phyloP scores from a whole-genome alignment of 2,888 invertebrate species.

The Lepidochitona cinerea region DNA sequence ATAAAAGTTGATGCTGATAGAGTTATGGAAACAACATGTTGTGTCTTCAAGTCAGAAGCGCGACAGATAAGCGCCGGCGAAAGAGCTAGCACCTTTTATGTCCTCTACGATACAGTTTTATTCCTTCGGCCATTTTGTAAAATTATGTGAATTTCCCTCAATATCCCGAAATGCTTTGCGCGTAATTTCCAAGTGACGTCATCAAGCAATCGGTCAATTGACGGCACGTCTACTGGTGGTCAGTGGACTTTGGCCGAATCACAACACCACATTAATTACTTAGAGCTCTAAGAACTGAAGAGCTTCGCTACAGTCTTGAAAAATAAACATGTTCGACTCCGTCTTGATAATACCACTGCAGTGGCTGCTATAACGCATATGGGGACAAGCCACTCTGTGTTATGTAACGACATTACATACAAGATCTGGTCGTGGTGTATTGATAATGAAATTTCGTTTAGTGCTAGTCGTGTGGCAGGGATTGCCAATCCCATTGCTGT shows the following conservation, averaged over 20 bases:
- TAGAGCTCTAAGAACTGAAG: background rate
- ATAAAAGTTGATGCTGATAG: too few relatives aligned
- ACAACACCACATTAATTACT: background rate
- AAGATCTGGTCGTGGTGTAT: background rate
- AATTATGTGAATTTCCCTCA: too few relatives aligned
- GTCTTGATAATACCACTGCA: background rate
- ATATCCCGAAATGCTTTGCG: too few relatives aligned
- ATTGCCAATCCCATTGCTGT: background rate
- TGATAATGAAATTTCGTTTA: background rate
- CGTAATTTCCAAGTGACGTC: too few relatives aligned
- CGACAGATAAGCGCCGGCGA: too few relatives aligned
- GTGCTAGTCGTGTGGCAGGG: background rate
- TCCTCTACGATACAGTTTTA: too few relatives aligned
- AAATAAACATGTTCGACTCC: background rate
- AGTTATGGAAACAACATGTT: too few relatives aligned
- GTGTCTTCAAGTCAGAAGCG: too few relatives aligned
- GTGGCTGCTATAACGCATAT: background rate
- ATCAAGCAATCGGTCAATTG: too few relatives aligned
- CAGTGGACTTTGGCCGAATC: background rate
- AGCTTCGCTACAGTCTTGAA: background rate
- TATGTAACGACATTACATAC: background rate
- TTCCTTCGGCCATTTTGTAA: too few relatives aligned
- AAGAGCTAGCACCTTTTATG: too few relatives aligned
- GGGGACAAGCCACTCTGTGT: background rate
- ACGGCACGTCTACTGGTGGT: background rate